Evolutionary conservation across 2,888 invertebrate genomes (phyloP).

Genomic region (Nemotelus pantherinus): DNA sequence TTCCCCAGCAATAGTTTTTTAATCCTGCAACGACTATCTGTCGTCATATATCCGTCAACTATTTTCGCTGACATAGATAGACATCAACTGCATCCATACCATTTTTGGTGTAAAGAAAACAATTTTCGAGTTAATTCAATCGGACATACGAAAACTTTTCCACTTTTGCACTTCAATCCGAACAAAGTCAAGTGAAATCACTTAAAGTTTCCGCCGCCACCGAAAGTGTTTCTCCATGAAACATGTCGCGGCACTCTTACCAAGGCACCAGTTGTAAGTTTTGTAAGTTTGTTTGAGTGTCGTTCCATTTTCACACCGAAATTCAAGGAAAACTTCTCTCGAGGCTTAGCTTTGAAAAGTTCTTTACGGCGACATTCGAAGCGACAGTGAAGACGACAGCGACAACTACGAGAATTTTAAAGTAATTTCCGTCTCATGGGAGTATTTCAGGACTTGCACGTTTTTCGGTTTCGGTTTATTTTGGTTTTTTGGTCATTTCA

Average conservation of each 20-base stretch:
- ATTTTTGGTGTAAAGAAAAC: constrained; percentile 23
- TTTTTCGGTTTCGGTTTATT: no score
- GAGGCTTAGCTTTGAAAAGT: constrained; percentile 23
- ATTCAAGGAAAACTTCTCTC: constrained; percentile 4
- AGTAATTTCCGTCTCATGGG: constrained; percentile 17
- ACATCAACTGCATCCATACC: background rate
- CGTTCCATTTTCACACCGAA: constrained; percentile 13
- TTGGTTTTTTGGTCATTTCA: no score
- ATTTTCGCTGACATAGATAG: no score
- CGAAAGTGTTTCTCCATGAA: constrained; percentile 29
- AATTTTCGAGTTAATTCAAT: constrained; percentile 37
- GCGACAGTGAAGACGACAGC: background rate
- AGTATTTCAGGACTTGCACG: background rate
- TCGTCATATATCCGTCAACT: no score
- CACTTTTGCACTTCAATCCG: constrained; percentile 42
- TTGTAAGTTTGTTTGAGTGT: constrained; percentile 31
- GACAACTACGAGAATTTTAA: background rate
- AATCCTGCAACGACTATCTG: no score
- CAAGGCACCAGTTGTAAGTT: background rate
- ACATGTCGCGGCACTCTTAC: constrained; percentile 7
- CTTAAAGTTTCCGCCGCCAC: constrained; percentile 23
- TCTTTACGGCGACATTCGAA: background rate
- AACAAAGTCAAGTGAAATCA: constrained; percentile 40
- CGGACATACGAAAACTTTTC: constrained; percentile 41
- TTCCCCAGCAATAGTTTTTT: no score